Evolutionary conservation across 2,888 invertebrate genomes (phyloP), one percentile per base, ranked within the genome.

Genomic region (Sceliomorpha sp.): DNA sequence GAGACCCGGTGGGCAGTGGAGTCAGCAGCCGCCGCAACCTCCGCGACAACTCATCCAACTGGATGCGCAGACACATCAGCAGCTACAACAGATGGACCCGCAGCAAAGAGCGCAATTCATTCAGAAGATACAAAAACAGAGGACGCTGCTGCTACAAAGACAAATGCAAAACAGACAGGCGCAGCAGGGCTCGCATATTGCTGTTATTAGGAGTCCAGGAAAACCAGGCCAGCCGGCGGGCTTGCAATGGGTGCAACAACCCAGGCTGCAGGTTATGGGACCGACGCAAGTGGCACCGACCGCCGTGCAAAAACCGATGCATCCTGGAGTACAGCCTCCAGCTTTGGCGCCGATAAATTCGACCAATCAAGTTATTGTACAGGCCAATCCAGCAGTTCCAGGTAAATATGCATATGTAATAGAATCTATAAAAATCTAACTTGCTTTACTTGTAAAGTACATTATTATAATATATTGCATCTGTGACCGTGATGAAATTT

Each of bases 61-160:
- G 74, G 95, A 96, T 76, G 94, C 94, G 0, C 94, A 95, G 77
- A 95, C 95, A 0, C 95, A 95, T 82, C 94, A 95, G 7, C 94
- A 95, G 76, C 89, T 95, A 37, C 95, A 95, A 81, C 95, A 95
- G 78, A 91, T 94, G 92, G 94, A 95, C 79, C 94, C 95, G 0
- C 92, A 94, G 69, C 95, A 95, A 79, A 91, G 94, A 31, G 94
- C 94, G 0, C 91, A 95, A 85, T 95, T 95, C 75, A 94, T 95
- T 2, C 93, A 94, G 7, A 94, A 94, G 83, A 89, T 95, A 68
- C 94, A 94, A 83, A 92, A 92, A 68, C 91, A 92, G 48, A 89
- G 91, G 39, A 90, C 91, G 20, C 79, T 92, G 73, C 78, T 90
- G 47, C 76, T 92, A 44, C 91, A 92, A 32, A 89, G 90, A 34